phyloP scores from a whole-genome alignment of 2,888 invertebrate species.

The Allophyes oxyacanthae region DNA sequence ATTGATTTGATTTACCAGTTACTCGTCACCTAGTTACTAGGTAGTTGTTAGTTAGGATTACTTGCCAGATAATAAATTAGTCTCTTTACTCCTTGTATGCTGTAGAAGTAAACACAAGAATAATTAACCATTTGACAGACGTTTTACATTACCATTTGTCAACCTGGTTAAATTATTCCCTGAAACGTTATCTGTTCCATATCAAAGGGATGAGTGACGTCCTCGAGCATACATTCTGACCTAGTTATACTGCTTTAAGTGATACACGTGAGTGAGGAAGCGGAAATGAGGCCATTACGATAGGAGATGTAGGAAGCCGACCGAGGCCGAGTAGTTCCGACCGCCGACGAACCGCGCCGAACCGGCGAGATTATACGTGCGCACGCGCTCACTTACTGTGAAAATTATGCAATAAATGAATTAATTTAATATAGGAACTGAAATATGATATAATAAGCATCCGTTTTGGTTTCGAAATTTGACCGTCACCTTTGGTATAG shows the following conservation, averaged over 20 bases:
- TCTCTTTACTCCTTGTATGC: no score
- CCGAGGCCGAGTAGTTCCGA: constrained; percentile 70
- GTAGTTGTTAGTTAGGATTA: no score
- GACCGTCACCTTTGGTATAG: constrained; percentile 48
- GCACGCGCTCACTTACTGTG: constrained; percentile 35
- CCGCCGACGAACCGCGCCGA: constrained; percentile 52
- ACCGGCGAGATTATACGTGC: constrained; percentile 29
- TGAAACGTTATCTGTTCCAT: neutral
- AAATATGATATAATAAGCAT: constrained; percentile 52
- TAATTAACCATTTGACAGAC: no score
- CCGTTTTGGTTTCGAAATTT: constrained; percentile 47
- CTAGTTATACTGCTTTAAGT: constrained; percentile 58
- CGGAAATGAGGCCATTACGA: constrained; percentile 69
- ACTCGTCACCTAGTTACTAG: no score
- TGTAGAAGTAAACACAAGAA: no score
- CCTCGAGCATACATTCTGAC: constrained; percentile 59
- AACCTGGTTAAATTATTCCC: no score
- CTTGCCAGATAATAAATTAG: no score
- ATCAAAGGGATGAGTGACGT: constrained; percentile 37
- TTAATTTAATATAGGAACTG: constrained; percentile 52
- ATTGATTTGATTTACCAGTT: no score
- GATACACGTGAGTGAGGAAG: constrained; percentile 66
- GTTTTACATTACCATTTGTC: no score
- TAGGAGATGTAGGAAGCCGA: constrained; percentile 72
- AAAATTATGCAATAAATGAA: constrained; percentile 48